A percentile compares a stretch with the other conserved stretches of the same genome.
These are phyloP conservation scores for Arothron firmamentum DNA, from an alignment of 2,113 vertebrate genomes.

Conservation along the genomic window DNA sequence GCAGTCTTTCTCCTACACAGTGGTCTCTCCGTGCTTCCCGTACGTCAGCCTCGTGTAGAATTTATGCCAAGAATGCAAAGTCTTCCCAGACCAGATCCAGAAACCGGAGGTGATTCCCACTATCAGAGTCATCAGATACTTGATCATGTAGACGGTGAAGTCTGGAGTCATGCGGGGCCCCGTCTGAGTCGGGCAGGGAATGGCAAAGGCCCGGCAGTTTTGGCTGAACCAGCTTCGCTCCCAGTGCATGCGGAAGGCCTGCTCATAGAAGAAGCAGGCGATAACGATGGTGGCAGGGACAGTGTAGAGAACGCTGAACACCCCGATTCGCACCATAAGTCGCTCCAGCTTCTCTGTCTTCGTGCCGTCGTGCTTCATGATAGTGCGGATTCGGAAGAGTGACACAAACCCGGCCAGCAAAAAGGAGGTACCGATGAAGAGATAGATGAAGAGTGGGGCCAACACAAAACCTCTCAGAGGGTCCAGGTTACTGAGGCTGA, in stretches of 20 bases:
- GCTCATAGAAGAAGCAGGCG: conserved; percentile 97
- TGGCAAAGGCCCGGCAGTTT: conserved; percentile 91
- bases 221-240: conserved; percentile 93
- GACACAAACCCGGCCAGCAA: conserved; percentile 94
- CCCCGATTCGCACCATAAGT: conserved; percentile 94
- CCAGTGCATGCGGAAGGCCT: conserved; percentile 95
- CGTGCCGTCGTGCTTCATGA: conserved; percentile 97
- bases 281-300: conserved; percentile 96
- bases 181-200: conserved; percentile 86
- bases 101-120: conserved; percentile 98
- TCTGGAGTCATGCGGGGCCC: conserved; percentile 89
- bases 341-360: conserved; percentile 97
- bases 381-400: conserved; percentile 94
- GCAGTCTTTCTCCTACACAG: conserved; percentile 73
- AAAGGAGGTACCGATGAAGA: conserved; percentile 97
- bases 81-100: conserved; percentile 99
- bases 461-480: conserved; percentile 91
- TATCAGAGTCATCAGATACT: conserved; percentile 99
- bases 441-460: conserved; percentile 94
- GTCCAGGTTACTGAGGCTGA: conserved; percentile 90
- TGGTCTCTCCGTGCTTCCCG: conserved; percentile 91
- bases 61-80: conserved; percentile 95
- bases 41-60: conserved; percentile 92
- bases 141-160: conserved; percentile 99
- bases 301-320: conserved; percentile 97